A percentile compares a stretch with the other conserved stretches of the same genome.
These are phyloP conservation scores for Ptiloglossa arizonensis DNA, from an alignment of 1,140 invertebrate genomes.

Conservation along the genomic window DNA sequence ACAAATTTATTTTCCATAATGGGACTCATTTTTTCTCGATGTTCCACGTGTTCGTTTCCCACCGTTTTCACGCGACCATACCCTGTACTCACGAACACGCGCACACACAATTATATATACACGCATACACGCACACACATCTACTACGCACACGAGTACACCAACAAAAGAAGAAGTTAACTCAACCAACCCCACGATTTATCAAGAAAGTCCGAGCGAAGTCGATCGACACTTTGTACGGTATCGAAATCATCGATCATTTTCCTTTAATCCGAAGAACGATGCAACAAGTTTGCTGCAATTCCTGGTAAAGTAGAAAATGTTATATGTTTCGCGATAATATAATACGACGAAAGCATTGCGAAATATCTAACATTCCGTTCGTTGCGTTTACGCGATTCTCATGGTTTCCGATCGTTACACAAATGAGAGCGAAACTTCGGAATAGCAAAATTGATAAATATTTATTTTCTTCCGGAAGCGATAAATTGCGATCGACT, in stretches of 20 bases:
- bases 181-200: slow-evolving; percentile 48
- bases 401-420: neutral
- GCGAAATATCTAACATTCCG: neutral
- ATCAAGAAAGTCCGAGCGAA: slow-evolving; percentile 43
- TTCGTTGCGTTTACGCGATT: neutral
- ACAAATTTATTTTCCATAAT: slow-evolving; percentile 28
- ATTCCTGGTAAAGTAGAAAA: neutral
- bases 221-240: slow-evolving; percentile 42
- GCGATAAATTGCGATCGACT: slow-evolving; percentile 34
- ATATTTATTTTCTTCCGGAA: neutral
- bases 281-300: no score
- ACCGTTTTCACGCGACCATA: slow-evolving; percentile 15
- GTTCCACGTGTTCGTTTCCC: slow-evolving; percentile 7
- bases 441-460: neutral
- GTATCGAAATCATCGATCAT: neutral
- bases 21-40: slow-evolving; percentile 15
- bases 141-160: slow-evolving; percentile 1
- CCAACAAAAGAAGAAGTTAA: slow-evolving; percentile 31
- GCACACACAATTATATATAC: neutral
- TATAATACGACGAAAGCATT: neutral
- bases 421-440: slow-evolving; percentile 4
- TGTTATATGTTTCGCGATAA: neutral
- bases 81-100: no score
- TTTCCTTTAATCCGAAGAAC: no score
- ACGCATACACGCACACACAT: neutral